A percentile compares a stretch with the other conserved stretches of the same genome.
phyloP scores from a whole-genome alignment of 92 coral and sea anemone genomes.

The Epizoanthus illoricatus region DNA sequence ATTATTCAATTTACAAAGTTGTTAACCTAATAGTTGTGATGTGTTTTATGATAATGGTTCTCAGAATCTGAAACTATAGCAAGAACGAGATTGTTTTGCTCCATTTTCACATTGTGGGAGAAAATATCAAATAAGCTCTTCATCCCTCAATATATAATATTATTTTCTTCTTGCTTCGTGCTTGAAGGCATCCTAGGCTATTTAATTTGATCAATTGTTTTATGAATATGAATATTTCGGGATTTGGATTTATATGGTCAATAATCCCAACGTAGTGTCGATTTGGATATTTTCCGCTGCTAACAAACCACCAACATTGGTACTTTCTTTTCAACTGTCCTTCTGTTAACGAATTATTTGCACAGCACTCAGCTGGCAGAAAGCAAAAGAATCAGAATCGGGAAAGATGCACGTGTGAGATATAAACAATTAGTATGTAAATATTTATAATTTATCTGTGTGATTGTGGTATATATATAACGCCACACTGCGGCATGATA shows the following conservation, averaged over 20 bases:
- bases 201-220: background rate
- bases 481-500: background rate
- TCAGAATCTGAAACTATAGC: no score
- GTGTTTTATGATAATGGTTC: no score
- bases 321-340: background rate
- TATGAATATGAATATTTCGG: background rate
- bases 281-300: background rate
- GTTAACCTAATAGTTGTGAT: no score
- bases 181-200: background rate
- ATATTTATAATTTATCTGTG: conserved; percentile 17
- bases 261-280: no score
- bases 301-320: background rate
- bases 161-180: background rate
- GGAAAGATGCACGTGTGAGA: background rate
- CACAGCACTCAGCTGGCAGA: background rate
- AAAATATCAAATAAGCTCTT: background rate
- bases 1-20: background rate
- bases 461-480: conserved; percentile 28
- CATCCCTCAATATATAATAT: background rate
- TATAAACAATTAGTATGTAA: conserved; percentile 18
- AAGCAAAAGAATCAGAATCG: background rate
- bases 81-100: no score
- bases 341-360: background rate
- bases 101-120: no score
- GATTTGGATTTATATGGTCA: no score